Percentiles rank a stretch among this genome's conserved stretches.
Evolutionary conservation across 2,113 vertebrate species (phyloP).

Genomic region (Acrocephalus arundinaceus): DNA sequence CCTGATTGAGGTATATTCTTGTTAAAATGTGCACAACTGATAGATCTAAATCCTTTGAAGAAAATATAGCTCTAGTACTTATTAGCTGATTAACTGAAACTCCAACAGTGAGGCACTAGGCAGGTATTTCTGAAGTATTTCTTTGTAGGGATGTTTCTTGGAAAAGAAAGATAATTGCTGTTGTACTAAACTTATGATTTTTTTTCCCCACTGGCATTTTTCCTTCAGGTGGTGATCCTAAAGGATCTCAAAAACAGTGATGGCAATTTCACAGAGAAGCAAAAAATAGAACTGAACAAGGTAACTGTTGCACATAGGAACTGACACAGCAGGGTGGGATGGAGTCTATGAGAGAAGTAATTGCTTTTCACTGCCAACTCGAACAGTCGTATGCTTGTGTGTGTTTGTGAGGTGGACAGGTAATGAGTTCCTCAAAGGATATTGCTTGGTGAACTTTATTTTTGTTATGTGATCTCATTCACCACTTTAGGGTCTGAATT

Average conservation of each 20-base stretch:
- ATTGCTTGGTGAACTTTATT: neutral
- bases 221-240: slow-evolving; percentile 87
- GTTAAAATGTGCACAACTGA: neutral
- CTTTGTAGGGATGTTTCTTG: neutral
- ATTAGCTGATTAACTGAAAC: neutral
- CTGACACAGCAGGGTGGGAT: neutral
- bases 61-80: neutral
- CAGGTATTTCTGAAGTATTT: neutral
- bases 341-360: neutral
- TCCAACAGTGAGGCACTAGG: neutral
- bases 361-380: neutral
- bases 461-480: neutral
- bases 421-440: slow-evolving; percentile 6
- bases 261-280: slow-evolving; percentile 86
- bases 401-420: neutral
- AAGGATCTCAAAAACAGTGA: slow-evolving; percentile 89
- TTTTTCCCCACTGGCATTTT: neutral
- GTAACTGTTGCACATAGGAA: slow-evolving; percentile 61
- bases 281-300: slow-evolving; percentile 92
- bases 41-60: neutral
- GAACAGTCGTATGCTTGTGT: neutral
- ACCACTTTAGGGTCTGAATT: neutral
- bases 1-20: neutral
- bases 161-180: neutral
- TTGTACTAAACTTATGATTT: neutral